Base-by-base conservation (phyloP, 2,888 invertebrate genomes). In the Corythucha ciliata region DNA sequence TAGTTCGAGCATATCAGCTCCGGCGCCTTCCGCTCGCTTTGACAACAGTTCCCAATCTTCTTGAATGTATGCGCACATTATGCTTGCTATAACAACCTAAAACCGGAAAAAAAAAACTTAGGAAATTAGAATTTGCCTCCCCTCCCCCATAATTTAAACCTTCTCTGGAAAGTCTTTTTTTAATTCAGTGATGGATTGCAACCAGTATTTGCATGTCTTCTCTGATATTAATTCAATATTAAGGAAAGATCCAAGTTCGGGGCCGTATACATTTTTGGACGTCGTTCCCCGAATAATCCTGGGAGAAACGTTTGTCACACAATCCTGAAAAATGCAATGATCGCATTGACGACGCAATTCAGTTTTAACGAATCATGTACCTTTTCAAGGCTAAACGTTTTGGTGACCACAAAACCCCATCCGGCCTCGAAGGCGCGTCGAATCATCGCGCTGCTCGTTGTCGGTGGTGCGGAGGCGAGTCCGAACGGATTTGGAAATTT, bases 221-320 rank as follows among this genome's bases (percentile, higher is more conserved):
- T 98, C 98, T 0, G 96, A 96, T 66, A 98, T 96, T 14, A 98
- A 72, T 69, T 98, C 98, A 60, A 98, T 97, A 68, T 98, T 98
- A 20, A 98, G 74, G 71, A 97, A 98, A 3, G 92, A 82, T 7
- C 91, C 83, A 70, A 94, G 94, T n/a, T 92, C 92, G 0, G 97
- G 97, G 0, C 97, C 97, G 68, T 78, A 96, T 63, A 78, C 76
- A 62, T 92, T 82, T 0, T 96, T 90, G 0, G 92, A 87, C 0
- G 96, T 94, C 1, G 84, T 83, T 10, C 96, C 97, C 48, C 92
- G 79, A 0, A 97, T 82, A 61, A 98, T 98, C 52, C 98, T 79
- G 0, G 97, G 98, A 0, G 96, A 96, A 1, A 98, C 89, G 68
- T 98, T 98, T 0, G 92, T 94, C 4, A 97, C 92, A 53, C 88